phyloP scores from a whole-genome alignment of 2,113 vertebrate species.

The Hemiscyllium ocellatum region DNA sequence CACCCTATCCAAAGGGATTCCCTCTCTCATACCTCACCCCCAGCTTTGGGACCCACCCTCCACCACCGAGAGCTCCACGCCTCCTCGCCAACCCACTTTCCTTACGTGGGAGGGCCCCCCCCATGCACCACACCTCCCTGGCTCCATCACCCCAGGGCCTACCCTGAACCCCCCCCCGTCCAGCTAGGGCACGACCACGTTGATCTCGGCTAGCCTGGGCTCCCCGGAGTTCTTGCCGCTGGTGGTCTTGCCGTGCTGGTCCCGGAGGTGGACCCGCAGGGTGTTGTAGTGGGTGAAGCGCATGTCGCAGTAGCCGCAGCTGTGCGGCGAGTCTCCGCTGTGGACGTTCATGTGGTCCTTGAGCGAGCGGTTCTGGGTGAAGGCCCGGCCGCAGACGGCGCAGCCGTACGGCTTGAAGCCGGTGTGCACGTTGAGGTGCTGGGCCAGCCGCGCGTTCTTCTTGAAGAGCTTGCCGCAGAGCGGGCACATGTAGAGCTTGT shows the following conservation, averaged over 20 bases:
- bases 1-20: no score
- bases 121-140: no score
- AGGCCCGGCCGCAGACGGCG: slow-evolving; percentile 3
- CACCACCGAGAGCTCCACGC: no score
- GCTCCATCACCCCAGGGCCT: no score
- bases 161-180: no score
- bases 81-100: no score
- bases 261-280: slow-evolving; percentile 44
- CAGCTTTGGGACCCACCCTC: no score
- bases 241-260: slow-evolving; percentile 43
- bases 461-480: slow-evolving; percentile 89
- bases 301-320: slow-evolving; percentile 43
- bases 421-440: slow-evolving; percentile 70
- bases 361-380: slow-evolving; percentile 45
- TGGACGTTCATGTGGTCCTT: slow-evolving; percentile 46
- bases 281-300: slow-evolving; percentile 45
- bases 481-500: slow-evolving; percentile 79
- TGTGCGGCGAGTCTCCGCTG: slow-evolving; percentile 43
- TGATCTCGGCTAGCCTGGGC: not conserved
- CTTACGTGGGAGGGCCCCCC: no score
- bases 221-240: slow-evolving; percentile 35
- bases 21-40: no score
- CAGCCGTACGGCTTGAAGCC: slow-evolving; percentile 40
- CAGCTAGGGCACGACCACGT: not conserved
- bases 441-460: slow-evolving; percentile 79